Evolutionary conservation across 1,140 invertebrate species (phyloP).

Genomic region (Pectinophora gossypiella): DNA sequence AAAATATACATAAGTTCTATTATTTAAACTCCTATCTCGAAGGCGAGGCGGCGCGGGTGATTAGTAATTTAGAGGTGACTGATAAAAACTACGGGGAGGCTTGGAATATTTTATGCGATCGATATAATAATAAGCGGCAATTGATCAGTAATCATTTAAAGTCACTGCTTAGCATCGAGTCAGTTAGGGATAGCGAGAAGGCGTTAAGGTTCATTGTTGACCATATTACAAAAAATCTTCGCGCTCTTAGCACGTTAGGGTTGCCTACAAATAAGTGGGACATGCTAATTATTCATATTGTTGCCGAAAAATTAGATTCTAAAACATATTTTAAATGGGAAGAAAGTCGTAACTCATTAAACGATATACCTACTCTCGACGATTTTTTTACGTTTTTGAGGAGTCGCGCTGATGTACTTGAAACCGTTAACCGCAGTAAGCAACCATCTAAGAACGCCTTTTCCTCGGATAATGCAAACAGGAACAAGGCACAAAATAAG

Average conservation of each 20-base stretch:
- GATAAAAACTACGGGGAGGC: constrained; percentile 19
- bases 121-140: no score
- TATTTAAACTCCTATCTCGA: no score
- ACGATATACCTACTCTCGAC: background rate
- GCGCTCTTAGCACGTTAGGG: constrained; percentile 13
- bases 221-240: constrained; percentile 16
- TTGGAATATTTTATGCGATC: no score
- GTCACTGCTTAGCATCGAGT: constrained; percentile 18
- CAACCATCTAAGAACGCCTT: background rate
- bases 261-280: constrained; percentile 17
- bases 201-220: constrained; percentile 12
- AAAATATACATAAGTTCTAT: constrained; percentile 19
- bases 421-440: background rate
- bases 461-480: no score
- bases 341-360: constrained; percentile 13
- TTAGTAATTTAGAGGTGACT: constrained; percentile 21
- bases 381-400: background rate
- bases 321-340: constrained; percentile 16
- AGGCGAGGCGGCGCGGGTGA: no score
- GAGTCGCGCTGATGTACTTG: background rate
- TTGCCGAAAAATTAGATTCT: constrained; percentile 14
- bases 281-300: constrained; percentile 1
- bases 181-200: constrained; percentile 6
- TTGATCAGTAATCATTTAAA: constrained; percentile 24
- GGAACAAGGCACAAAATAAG: background rate